A percentile compares a stretch with the other conserved stretches of the same genome.
These are phyloP conservation scores for Stegana nigrithorax DNA, from an alignment of 2,888 invertebrate species.

Conservation along the genomic window DNA sequence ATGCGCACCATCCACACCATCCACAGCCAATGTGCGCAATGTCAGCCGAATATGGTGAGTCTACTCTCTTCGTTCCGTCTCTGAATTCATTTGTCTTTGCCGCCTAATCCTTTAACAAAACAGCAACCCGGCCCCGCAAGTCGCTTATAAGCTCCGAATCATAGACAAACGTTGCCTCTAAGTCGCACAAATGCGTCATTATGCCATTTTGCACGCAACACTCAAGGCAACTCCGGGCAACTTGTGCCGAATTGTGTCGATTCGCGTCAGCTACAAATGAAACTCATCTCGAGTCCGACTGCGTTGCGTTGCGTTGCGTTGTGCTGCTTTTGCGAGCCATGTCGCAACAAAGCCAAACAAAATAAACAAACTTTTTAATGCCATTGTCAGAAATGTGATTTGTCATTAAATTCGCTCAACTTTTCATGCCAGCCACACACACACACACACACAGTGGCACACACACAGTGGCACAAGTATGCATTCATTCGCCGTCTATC, in stretches of 20 bases:
- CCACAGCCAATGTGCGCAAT: slow-evolving; percentile 76
- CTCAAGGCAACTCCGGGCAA: too few relatives aligned
- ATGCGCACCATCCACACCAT: too few relatives aligned
- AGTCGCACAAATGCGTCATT: not conserved
- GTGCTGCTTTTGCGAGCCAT: not conserved
- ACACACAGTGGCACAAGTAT: not conserved
- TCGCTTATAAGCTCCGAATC: not conserved
- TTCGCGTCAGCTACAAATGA: not conserved
- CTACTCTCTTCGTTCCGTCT: not conserved
- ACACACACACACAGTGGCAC: slow-evolving; percentile 1
- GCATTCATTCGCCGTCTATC: not conserved
- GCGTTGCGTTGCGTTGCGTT: too few relatives aligned
- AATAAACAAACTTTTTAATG: slow-evolving; percentile 16
- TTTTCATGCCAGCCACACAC: slow-evolving; percentile 15
- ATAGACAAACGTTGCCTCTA: not conserved
- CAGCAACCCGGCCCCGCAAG: not conserved
- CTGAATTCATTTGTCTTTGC: not conserved
- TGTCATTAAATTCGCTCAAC: slow-evolving; percentile 18
- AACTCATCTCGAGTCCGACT: too few relatives aligned
- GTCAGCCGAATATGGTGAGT: slow-evolving; percentile 81
- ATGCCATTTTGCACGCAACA: not conserved
- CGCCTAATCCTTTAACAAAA: not conserved
- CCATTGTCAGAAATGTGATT: slow-evolving; percentile 20
- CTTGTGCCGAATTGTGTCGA: too few relatives aligned
- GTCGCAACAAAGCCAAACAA: not conserved